Conservation (phyloP, 2,797 vertebrate genomes). For the Paguma larvata region DNA sequence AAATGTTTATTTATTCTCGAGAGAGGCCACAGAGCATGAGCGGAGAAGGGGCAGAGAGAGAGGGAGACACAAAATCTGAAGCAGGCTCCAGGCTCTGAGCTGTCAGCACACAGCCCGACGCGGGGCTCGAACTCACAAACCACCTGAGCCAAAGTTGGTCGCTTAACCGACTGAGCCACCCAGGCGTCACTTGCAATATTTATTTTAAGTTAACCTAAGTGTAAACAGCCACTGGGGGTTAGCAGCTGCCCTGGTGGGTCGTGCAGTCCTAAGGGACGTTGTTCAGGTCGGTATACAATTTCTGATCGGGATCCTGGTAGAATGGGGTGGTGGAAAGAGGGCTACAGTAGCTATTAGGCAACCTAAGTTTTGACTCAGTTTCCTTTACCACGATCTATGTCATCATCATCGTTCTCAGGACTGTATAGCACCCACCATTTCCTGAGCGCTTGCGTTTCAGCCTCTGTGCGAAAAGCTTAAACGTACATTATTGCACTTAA, state of each 20-base stretch:
- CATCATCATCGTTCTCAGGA: not conserved
- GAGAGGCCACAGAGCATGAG: too few relatives aligned
- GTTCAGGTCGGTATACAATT: not conserved
- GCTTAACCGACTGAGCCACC: too few relatives aligned
- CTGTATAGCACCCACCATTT: not conserved
- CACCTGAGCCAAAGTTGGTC: too few relatives aligned
- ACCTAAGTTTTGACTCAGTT: not conserved
- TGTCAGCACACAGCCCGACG: too few relatives aligned
- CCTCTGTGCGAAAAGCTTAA: not conserved
- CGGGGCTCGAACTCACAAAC: too few relatives aligned
- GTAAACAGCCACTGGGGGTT: not conserved
- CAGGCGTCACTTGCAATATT: not conserved
- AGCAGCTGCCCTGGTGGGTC: not conserved
- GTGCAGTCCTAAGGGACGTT: not conserved
- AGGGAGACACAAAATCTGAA: too few relatives aligned
- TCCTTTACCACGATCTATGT: too few relatives aligned
- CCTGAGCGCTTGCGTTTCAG: not conserved
- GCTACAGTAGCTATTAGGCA: not conserved
- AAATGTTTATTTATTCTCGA: too few relatives aligned
- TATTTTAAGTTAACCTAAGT: not conserved
- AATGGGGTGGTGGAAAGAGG: not conserved
- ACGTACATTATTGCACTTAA: not conserved
- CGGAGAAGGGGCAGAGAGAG: too few relatives aligned
- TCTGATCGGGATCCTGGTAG: not conserved
- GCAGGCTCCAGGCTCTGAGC: too few relatives aligned